Conservation (phyloP, 1,140 invertebrate species). For the Coboldia fuscipes region DNA sequence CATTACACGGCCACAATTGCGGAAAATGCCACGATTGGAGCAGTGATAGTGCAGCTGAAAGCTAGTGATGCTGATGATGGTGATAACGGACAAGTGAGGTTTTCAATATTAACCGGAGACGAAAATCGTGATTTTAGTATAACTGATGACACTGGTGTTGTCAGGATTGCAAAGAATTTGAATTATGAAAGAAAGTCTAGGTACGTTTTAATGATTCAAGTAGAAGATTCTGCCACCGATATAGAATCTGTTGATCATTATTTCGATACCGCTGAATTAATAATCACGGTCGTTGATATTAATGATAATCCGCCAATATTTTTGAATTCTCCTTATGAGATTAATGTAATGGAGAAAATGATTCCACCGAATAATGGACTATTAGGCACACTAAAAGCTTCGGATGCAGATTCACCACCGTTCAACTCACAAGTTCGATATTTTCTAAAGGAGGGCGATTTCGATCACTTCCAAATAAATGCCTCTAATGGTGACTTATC, state of each 20-base stretch:
- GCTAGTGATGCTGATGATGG: constrained; percentile 84
- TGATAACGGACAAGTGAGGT: constrained; percentile 68
- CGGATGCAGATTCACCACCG: constrained; percentile 75
- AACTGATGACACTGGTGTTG: constrained; percentile 69
- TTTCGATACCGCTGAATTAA: constrained; percentile 44
- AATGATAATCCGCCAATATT: constrained; percentile 91
- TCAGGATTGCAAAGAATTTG: constrained; percentile 73
- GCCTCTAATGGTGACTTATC: constrained; percentile 72
- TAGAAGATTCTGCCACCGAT: constrained; percentile 66
- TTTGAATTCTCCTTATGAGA: constrained; percentile 71
- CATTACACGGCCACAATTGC: constrained; percentile 71
- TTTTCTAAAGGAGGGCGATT: constrained; percentile 79
- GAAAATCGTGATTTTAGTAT: constrained; percentile 77
- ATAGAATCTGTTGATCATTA: constrained; percentile 26
- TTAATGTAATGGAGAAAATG: constrained; percentile 81
- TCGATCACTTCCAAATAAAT: constrained; percentile 72
- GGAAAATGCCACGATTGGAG: constrained; percentile 84
- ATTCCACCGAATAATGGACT: constrained; percentile 53
- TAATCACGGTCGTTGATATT: constrained; percentile 56
- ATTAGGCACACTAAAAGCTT: constrained; percentile 59
- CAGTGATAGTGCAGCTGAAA: constrained; percentile 60
- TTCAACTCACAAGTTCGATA: constrained; percentile 78
- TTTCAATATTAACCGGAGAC: constrained; percentile 73
- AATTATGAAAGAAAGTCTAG: constrained; percentile 75
- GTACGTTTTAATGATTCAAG: constrained; percentile 63